Conservation (phyloP, 2,888 invertebrate species). For the Anagyrus pseudococci region DNA sequence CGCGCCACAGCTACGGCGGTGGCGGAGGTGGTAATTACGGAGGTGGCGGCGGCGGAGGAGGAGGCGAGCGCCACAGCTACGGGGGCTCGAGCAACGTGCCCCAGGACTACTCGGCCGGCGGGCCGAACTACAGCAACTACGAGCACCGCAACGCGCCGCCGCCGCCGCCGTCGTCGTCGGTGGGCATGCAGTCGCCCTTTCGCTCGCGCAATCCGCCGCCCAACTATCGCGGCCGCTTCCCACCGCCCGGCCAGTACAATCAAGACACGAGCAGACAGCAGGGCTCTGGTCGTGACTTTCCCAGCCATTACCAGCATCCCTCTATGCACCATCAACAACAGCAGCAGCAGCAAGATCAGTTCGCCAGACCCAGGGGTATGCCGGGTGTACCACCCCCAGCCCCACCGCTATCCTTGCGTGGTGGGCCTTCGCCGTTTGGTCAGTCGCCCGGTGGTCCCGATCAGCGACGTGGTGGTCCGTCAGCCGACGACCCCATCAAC, state of each 20-base stretch:
- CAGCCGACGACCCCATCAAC: neutral
- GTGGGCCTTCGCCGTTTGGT: neutral
- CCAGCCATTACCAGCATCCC: neutral
- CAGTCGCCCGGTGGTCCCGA: neutral
- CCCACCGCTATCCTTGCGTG: slow-evolving; percentile 28
- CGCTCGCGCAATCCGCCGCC: slow-evolving; percentile 50
- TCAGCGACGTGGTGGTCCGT: no score
- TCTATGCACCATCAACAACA: neutral
- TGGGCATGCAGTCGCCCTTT: slow-evolving; percentile 46
- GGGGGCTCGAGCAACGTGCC: slow-evolving; percentile 56
- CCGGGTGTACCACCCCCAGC: slow-evolving; percentile 26
- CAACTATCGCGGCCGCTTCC: neutral
- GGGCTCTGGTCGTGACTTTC: neutral
- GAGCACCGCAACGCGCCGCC: slow-evolving; percentile 51
- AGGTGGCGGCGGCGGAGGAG: slow-evolving; percentile 49
- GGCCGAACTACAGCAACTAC: slow-evolving; percentile 52
- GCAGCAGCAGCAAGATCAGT: slow-evolving; percentile 7
- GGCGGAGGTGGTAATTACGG: slow-evolving; percentile 63
- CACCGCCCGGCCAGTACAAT: neutral
- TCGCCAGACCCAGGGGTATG: slow-evolving; percentile 19
- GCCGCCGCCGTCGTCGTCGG: slow-evolving; percentile 38
- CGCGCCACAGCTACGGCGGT: slow-evolving; percentile 62
- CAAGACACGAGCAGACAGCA: neutral
- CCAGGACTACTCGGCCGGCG: slow-evolving; percentile 46
- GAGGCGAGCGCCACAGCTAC: slow-evolving; percentile 46